phyloP scores from a whole-genome alignment of 2,797 vertebrate genomes.

The Schizothorax lantsangensis region DNA sequence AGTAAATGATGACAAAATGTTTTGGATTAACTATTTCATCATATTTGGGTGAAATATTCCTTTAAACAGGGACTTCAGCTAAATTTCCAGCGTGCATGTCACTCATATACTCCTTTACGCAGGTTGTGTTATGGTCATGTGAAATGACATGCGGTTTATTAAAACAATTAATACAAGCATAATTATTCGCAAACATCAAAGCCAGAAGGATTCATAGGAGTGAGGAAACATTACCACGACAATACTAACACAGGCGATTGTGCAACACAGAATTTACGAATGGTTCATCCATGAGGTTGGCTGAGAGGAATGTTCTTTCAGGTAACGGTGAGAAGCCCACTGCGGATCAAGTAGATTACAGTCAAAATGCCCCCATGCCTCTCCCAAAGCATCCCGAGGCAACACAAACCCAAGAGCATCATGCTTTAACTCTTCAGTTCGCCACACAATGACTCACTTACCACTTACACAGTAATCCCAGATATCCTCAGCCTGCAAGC shows the following conservation, averaged over 20 bases:
- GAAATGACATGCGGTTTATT: neutral
- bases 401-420: slow-evolving; percentile 51
- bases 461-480: slow-evolving; percentile 55
- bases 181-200: neutral
- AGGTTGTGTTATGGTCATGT: neutral
- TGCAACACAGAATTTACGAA: neutral
- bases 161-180: neutral
- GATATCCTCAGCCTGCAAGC: slow-evolving; percentile 48
- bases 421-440: slow-evolving; percentile 42
- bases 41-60: neutral
- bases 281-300: neutral
- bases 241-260: neutral
- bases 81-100: neutral
- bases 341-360: slow-evolving; percentile 59
- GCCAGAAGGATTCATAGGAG: neutral
- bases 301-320: slow-evolving; percentile 23
- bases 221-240: neutral
- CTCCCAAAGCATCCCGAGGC: slow-evolving; percentile 63
- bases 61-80: no score
- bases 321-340: slow-evolving; percentile 3
- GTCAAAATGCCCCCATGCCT: slow-evolving; percentile 69
- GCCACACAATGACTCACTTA: slow-evolving; percentile 36
- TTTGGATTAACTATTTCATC: neutral
- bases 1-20: neutral
- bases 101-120: neutral